Evolutionary conservation across 2,113 vertebrate species (phyloP), one percentile per base, ranked within the genome.

Genomic region (Gymnorhina tibicen): DNA sequence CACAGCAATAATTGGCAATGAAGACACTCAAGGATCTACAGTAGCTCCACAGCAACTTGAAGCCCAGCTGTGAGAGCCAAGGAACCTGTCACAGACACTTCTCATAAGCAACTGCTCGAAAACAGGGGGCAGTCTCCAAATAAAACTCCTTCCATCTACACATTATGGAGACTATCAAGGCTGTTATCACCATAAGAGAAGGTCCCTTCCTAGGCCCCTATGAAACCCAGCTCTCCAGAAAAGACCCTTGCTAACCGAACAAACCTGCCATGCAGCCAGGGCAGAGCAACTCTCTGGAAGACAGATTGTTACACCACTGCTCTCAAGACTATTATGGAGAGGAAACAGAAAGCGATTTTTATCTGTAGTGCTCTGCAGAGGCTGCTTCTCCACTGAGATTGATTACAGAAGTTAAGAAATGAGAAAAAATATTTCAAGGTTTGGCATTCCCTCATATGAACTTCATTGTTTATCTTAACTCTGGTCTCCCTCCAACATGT

Each of bases 141-240:
- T 19, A 30, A 32, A 91, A n/a, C 58, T 87, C 47, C 42, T 91
- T 85, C 56, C 67, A 85, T 3, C 18, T 16, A 12, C 27, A 11
- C 1, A 4, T 17, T 2, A 52, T 5, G 1, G 70, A 63, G 68
- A 58, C 1, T 1, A 68, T 11, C 18, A 28, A n/a, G 49, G 62
- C 33, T 80, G 32, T 28, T 30, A 41, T 1, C 35, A 76, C 44
- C 30, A 15, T 4, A 72, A 62, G 26, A 46, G 63, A 75, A 96
- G 1, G 27, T 13, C 19, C 33, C 12, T 59, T 59, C 35, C 14
- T 1, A n/a, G 22, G 59, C 22, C 19, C 66, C 47, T 6, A 0
- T 0, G 0, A 79, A 85, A 67, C n/a, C 28, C 44, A 75, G 68
- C 59, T 52, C 33, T 59, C 11, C 85, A 82, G 62, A 39, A 62